Evolutionary conservation across 2,113 vertebrate genomes (phyloP).

Genomic region (Tichodroma muraria): DNA sequence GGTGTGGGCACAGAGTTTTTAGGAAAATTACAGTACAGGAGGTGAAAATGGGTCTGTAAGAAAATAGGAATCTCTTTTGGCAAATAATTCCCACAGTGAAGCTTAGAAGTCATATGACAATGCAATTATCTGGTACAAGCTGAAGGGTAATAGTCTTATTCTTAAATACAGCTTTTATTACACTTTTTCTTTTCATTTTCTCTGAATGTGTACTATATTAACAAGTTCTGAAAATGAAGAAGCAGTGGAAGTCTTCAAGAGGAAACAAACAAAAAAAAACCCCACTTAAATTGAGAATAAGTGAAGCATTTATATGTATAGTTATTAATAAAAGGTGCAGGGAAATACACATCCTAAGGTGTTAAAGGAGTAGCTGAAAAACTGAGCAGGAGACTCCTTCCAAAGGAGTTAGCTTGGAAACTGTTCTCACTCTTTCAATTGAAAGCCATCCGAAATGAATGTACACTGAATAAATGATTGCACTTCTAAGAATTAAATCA

Average conservation of each 20-base stretch:
- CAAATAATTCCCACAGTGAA: neutral
- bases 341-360: neutral
- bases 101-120: neutral
- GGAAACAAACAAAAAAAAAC: neutral
- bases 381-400: neutral
- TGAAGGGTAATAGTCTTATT: neutral
- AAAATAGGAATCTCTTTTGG: neutral
- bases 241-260: neutral
- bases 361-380: neutral
- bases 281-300: neutral
- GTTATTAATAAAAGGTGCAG: neutral
- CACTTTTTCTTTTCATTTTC: neutral
- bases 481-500: neutral
- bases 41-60: neutral
- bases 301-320: neutral
- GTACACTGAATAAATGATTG: neutral
- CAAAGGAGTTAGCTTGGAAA: neutral
- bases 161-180: neutral
- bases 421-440: neutral
- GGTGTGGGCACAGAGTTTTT: neutral
- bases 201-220: neutral
- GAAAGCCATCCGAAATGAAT: neutral
- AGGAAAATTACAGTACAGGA: neutral
- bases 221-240: neutral
- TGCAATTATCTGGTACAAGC: neutral